Conservation (phyloP, 1,140 invertebrate species). For the Drosophila kohkoa region DNA sequence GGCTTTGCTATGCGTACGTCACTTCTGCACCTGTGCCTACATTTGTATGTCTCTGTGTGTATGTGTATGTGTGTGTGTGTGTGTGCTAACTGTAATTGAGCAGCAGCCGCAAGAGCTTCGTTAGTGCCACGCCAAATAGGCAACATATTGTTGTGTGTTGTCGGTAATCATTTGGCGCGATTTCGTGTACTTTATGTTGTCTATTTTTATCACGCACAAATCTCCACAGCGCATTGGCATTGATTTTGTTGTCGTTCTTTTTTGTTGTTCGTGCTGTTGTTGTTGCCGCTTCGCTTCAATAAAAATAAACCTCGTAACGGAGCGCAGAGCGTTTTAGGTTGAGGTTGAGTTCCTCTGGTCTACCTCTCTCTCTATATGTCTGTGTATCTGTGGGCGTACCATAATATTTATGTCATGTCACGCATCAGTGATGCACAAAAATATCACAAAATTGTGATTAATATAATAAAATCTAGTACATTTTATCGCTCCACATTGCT, state of each 20-base stretch:
- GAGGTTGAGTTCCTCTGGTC: not conserved
- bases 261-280: slow-evolving; percentile 10
- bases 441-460: slow-evolving; percentile 24
- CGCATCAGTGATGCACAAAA: slow-evolving; percentile 31
- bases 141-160: slow-evolving; percentile 59
- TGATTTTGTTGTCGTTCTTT: slow-evolving; percentile 32
- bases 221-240: slow-evolving; percentile 43
- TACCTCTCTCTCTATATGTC: not conserved
- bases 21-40: slow-evolving; percentile 11
- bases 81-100: slow-evolving; percentile 60
- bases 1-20: slow-evolving; percentile 46
- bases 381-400: slow-evolving; percentile 4
- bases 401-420: slow-evolving; percentile 36
- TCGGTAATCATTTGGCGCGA: slow-evolving; percentile 48
- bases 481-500: not conserved
- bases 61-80: slow-evolving; percentile 29
- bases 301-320: slow-evolving; percentile 43
- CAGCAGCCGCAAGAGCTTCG: slow-evolving; percentile 51
- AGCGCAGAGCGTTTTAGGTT: slow-evolving; percentile 10
- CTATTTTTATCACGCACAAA: slow-evolving; percentile 50
- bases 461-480: slow-evolving; percentile 1
- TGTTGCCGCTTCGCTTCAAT: slow-evolving; percentile 30
- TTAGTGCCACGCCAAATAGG: slow-evolving; percentile 45
- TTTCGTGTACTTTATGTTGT: slow-evolving; percentile 40
- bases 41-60: slow-evolving; percentile 26